Conservation (phyloP, 2,797 vertebrate species). For the Varecia variegata region DNA sequence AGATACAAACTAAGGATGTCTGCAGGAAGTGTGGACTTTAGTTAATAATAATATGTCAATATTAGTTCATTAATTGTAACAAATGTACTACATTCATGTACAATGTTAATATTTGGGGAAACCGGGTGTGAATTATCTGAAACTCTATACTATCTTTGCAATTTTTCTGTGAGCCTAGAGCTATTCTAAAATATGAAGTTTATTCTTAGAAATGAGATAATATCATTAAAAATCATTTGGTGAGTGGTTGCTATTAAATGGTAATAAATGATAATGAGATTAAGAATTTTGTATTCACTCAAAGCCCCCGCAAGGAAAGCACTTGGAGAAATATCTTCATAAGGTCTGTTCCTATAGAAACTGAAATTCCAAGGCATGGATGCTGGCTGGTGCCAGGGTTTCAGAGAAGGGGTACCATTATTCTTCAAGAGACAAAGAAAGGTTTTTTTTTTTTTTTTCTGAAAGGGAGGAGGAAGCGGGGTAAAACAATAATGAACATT, state of each 20-base stretch:
- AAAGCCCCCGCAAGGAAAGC: neutral
- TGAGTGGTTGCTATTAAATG: conserved; percentile 3
- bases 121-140: neutral
- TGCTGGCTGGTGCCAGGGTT: neutral
- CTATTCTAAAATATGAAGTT: conserved; percentile 23
- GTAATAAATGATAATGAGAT: neutral
- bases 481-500: neutral
- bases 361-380: neutral
- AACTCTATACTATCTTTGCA: neutral
- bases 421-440: neutral
- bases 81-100: neutral
- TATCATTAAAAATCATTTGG: neutral
- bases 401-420: neutral
- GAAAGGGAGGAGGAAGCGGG: neutral
- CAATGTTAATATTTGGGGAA: neutral
- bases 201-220: neutral
- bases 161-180: neutral
- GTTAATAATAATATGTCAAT: neutral
- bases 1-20: neutral
- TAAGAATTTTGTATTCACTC: neutral
- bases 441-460: neutral
- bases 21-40: neutral
- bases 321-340: neutral
- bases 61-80: neutral
- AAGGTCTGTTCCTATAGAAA: neutral